Evolutionary conservation across 2,888 invertebrate genomes (phyloP).

Genomic region (Agelastica alni): DNA sequence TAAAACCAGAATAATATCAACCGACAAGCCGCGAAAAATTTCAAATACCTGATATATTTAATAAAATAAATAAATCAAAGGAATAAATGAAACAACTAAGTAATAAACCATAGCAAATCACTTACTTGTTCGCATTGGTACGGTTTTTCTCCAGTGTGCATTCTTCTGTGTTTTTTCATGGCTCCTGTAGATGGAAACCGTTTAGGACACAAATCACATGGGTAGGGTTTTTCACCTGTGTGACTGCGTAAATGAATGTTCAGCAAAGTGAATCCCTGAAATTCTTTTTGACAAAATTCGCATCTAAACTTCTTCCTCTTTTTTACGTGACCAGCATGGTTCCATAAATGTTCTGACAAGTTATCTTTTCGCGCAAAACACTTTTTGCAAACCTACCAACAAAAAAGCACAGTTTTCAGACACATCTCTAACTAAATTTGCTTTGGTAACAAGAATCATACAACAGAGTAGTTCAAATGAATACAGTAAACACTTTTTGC

Average conservation of each 20-base stretch:
- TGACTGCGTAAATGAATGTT: constrained; percentile 70
- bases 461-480: no score
- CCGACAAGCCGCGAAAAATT: no score
- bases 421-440: no score
- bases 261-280: constrained; percentile 64
- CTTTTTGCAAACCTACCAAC: constrained; percentile 64
- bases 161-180: constrained; percentile 72
- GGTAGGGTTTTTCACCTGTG: constrained; percentile 67
- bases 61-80: no score
- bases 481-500: no score
- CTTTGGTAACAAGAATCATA: no score
- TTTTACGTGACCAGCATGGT: constrained; percentile 65
- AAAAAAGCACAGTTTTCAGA: no score
- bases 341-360: constrained; percentile 70
- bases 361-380: constrained; percentile 74
- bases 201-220: constrained; percentile 75
- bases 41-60: no score
- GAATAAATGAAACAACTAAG: no score
- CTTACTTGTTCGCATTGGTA: constrained; percentile 61
- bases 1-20: no score
- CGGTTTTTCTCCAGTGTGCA: constrained; percentile 61
- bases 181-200: constrained; percentile 75
- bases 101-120: no score
- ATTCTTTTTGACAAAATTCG: constrained; percentile 68
- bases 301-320: constrained; percentile 65